Evolutionary conservation across 1,140 invertebrate species (phyloP).

Genomic region (Conus betulinus): DNA sequence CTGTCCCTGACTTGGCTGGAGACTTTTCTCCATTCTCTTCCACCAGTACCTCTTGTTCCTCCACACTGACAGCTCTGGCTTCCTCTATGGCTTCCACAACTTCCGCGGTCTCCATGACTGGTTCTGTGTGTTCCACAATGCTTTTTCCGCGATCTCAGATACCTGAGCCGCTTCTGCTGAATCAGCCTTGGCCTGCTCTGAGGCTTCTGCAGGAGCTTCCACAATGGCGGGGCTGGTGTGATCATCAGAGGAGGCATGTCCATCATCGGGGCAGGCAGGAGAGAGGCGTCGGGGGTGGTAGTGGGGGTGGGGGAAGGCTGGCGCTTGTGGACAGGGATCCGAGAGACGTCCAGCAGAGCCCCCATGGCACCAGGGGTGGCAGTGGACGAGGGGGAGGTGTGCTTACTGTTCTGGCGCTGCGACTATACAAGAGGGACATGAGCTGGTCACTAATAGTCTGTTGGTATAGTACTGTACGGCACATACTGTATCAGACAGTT

Average conservation of each 20-base stretch:
- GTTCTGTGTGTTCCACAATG: too few relatives aligned
- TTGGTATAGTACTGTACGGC: too few relatives aligned
- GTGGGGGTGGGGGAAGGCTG: not conserved
- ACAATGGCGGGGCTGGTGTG: not conserved
- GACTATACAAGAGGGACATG: not conserved
- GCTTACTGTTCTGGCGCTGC: not conserved
- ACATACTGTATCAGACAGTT: too few relatives aligned
- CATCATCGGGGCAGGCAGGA: not conserved
- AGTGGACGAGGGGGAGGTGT: not conserved
- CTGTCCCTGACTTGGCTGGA: not conserved
- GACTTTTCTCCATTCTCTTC: not conserved
- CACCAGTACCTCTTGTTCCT: not conserved
- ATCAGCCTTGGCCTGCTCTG: not conserved
- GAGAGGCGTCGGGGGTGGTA: not conserved
- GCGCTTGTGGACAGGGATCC: constrained; percentile 1
- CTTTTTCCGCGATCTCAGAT: not conserved
- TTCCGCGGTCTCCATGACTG: too few relatives aligned
- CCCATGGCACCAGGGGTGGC: not conserved
- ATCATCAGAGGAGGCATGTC: not conserved
- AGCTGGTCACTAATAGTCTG: too few relatives aligned
- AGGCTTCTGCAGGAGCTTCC: not conserved
- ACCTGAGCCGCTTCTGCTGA: too few relatives aligned
- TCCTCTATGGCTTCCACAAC: not conserved
- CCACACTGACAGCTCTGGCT: not conserved
- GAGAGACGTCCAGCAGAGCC: constrained; percentile 17